Evolutionary conservation across 2,797 vertebrate genomes (phyloP), one percentile per base, ranked within the genome.

Genomic region (Gallinago solitaria): DNA sequence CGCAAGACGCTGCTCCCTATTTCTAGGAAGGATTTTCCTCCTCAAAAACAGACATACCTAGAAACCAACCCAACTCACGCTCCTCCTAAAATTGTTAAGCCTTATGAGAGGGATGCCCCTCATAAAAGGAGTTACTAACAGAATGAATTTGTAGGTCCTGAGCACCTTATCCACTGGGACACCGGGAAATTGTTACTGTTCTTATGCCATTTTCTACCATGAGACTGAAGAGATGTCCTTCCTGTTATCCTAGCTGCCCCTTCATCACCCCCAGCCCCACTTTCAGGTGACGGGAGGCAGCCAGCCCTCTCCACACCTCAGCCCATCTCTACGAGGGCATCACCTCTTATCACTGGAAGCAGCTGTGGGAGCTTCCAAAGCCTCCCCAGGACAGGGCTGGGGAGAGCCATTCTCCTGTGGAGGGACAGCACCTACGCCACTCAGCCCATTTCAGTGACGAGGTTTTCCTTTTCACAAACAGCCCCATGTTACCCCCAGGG

Each of bases 11-110:
- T 81, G 67, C 45, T 91, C 88, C 41, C 45, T 90, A 19, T 65
- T 91, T 95, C 88, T 69, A 82, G 54, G 63, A 88, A 75, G 84
- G 51, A 59, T 71, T 76, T 89, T 82, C 73, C 73, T 87, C 41
- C 77, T 56, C 45, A 86, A 16, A 95, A 89, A 90, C 28, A 87
- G 33, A 59, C 0, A 2, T 28, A 82, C 7, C 39, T 54, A 81
- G 57, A 89, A 85, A 78, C 12, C 59, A 83, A 16, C 10, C 18
- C 27, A 21, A 57, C 28, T 33, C 37, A 39, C 23, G 17, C 25
- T 47, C 33, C 28, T 89, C 23, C 39, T 61, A 32, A 65, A 86
- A 68, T 14, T 33, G 15, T n/a, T 21, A 61, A 61, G 20, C 25
- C 23, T 87, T 53, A 53, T 5, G 57, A 51, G 37, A 78, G 45